phyloP scores from a whole-genome alignment of 2,797 vertebrate species.

The Lacerta viridis region DNA sequence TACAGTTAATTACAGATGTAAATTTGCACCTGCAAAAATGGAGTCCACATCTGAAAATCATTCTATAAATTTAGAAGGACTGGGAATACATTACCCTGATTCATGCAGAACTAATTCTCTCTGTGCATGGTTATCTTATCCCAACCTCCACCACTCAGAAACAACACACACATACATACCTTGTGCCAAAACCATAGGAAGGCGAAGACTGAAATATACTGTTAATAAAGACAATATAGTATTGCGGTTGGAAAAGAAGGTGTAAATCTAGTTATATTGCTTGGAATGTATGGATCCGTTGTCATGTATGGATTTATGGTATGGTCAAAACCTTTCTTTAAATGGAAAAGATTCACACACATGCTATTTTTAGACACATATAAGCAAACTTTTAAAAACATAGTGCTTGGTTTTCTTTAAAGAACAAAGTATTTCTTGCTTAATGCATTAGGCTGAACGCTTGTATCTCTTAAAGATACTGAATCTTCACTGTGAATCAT shows the following conservation, averaged over 20 bases:
- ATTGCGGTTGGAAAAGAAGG: not conserved
- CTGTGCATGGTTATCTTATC: not conserved
- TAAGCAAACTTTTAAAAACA: slow-evolving; percentile 2
- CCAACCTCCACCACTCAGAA: slow-evolving; percentile 4
- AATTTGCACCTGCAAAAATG: slow-evolving; percentile 50
- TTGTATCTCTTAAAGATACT: not conserved
- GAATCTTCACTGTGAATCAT: not conserved
- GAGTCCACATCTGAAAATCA: slow-evolving; percentile 32
- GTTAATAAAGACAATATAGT: not conserved
- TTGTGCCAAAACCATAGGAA: not conserved
- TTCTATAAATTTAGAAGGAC: slow-evolving; percentile 41
- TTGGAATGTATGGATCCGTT: not conserved
- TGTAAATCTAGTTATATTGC: not conserved
- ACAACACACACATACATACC: not conserved
- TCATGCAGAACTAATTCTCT: slow-evolving; percentile 2
- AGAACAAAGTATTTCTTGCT: not conserved
- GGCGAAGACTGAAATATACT: not conserved
- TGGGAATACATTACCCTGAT: not conserved
- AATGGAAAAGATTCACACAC: not conserved
- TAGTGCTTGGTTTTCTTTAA: not conserved
- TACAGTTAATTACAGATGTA: slow-evolving; percentile 60
- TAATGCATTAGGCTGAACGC: not conserved
- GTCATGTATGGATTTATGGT: not conserved
- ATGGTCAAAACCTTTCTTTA: not conserved
- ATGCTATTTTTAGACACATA: not conserved